Evolutionary conservation across 2,797 vertebrate genomes (phyloP), one percentile per base, ranked within the genome.

Genomic region (Calcarius lapponicus): DNA sequence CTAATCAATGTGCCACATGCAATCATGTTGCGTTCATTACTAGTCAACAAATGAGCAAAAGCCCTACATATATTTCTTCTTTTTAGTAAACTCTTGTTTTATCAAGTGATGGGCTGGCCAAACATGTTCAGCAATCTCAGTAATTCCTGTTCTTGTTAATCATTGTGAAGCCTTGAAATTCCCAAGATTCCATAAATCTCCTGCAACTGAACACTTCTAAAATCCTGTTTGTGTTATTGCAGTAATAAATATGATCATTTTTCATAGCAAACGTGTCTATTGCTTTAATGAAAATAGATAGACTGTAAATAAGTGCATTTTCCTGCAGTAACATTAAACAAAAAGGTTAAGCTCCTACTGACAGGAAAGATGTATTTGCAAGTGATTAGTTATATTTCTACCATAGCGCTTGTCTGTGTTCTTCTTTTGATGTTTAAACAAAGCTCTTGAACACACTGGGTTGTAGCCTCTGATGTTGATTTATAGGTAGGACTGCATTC

Each of bases 371-470:
- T 98, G 98, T 98, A 97, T 98, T 98, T 98, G 98, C 98, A 98
- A 98, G 97, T 98, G 98, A 98, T 98, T 98, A 98, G 98, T 97
- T 98, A 97, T 97, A 98, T 98, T 98, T 98, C 97, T 98, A 97
- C 97, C 97, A 96, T 95, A 96, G 93, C 2, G 62, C 94, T 97
- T 97, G 97, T 92, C 98, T 98, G 94, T 97, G 97, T 97, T 98
- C 97, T 98, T 79, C 82, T 95, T 98, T 98, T 98, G 98, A 98
- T 98, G 98, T 98, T 97, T 97, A 98, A 98, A 98, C 98, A 98
- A 98, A 98, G 98, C 98, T 97, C 96, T 97, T 97, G 97, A 98
- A 97, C 98, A 98, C 50, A 96, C 98, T 97, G 97, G 96, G 97
- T 97, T 98, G 98, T 98, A 97, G 94, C 95, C 97, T 98, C 97